Conservation (phyloP, 2,113 vertebrate species). For the Actinemys pallida region DNA sequence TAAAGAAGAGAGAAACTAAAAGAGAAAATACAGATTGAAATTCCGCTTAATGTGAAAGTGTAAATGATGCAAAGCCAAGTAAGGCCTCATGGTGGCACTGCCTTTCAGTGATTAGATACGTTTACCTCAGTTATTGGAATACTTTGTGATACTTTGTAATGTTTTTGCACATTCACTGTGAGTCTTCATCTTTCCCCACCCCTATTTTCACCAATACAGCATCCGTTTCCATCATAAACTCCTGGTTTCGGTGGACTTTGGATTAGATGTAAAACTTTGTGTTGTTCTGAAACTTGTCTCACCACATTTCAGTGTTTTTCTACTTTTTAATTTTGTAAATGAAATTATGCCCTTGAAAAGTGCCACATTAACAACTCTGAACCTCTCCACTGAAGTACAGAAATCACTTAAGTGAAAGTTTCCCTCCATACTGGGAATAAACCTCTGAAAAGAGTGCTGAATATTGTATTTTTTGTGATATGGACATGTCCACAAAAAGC, state of each 20-base stretch:
- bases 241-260: background rate
- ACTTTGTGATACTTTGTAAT: accelerated
- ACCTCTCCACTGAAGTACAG: background rate
- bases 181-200: background rate
- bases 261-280: background rate
- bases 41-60: background rate
- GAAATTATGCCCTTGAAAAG: background rate
- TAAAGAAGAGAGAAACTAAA: background rate
- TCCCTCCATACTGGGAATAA: background rate
- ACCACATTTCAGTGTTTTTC: background rate
- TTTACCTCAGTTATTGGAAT: accelerated
- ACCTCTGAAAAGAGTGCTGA: accelerated
- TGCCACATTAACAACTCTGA: background rate
- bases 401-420: background rate
- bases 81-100: slow-evolving; percentile 26
- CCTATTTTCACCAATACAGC: accelerated
- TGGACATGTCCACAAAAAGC: background rate
- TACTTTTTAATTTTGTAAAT: background rate
- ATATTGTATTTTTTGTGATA: background rate
- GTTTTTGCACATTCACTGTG: background rate
- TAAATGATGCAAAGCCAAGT: background rate
- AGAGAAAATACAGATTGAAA: background rate
- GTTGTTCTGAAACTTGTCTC: accelerated
- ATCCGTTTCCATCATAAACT: background rate
- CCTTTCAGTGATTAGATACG: background rate